Percentiles rank a stretch among this genome's conserved stretches.
Conservation (phyloP, 2,888 invertebrate species). For the Caenorhabditis sp. region DNA sequence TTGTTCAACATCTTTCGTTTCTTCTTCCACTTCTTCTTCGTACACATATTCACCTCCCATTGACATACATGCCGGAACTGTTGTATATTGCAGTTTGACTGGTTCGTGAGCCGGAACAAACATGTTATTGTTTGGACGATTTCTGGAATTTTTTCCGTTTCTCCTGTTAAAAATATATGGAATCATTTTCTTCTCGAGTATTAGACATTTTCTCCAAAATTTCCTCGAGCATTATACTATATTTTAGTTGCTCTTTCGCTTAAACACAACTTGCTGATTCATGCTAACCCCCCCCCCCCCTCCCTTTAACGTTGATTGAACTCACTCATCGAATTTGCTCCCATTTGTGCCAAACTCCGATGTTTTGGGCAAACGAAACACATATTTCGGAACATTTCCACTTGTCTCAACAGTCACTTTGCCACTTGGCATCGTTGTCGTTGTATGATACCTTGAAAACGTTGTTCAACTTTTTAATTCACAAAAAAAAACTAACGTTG, state of each 20-base stretch:
- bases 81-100: slow-evolving; percentile 33
- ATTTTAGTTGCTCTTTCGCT: too few species aligned
- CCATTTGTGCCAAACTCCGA: slow-evolving; percentile 3
- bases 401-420: slow-evolving; percentile 31
- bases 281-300: too few species aligned
- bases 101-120: slow-evolving; percentile 36
- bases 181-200: too few species aligned
- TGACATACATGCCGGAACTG: slow-evolving; percentile 50
- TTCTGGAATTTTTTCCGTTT: slow-evolving; percentile 14
- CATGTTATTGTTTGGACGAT: slow-evolving; percentile 26
- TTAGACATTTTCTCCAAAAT: too few species aligned
- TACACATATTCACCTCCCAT: slow-evolving; percentile 47
- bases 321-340: slow-evolving; percentile 30
- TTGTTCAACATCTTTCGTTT: slow-evolving; percentile 3
- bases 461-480: too few species aligned
- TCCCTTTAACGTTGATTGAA: background rate
- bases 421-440: slow-evolving; percentile 19
- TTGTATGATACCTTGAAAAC: slow-evolving; percentile 25
- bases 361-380: slow-evolving; percentile 29
- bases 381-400: slow-evolving; percentile 33
- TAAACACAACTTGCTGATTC: too few species aligned
- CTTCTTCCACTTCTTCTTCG: slow-evolving; percentile 45
- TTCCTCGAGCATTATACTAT: too few species aligned
- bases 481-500: slow-evolving; percentile 14
- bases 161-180: too few species aligned